These are phyloP conservation scores for Hemiscyllium ocellatum DNA, from an alignment of 2,113 vertebrate species.

Conservation along the genomic window DNA sequence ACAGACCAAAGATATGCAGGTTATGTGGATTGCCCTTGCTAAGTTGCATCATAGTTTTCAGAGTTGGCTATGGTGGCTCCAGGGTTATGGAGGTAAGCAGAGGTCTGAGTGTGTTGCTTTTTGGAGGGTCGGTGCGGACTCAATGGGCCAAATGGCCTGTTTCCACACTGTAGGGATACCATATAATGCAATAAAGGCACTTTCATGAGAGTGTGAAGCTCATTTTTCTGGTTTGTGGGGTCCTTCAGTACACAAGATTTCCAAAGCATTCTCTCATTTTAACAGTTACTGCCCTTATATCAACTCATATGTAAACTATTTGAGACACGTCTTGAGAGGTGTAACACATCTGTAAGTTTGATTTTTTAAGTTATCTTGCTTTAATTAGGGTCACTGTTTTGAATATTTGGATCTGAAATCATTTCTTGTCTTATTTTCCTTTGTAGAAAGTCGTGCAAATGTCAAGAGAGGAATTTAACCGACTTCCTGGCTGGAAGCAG, in stretches of 20 bases:
- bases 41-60: too few relatives aligned
- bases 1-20: too few relatives aligned
- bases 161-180: too few relatives aligned
- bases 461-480: conserved; percentile 55
- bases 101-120: too few relatives aligned
- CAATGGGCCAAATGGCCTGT: too few relatives aligned
- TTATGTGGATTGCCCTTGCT: too few relatives aligned
- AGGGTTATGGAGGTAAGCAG: too few relatives aligned
- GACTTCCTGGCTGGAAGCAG: conserved; percentile 56
- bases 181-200: background rate
- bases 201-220: too few relatives aligned
- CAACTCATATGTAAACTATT: background rate
- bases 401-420: background rate
- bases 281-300: background rate
- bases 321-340: too few relatives aligned
- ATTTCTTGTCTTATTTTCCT: conserved; percentile 39
- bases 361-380: background rate
- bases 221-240: background rate
- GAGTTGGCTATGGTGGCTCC: too few relatives aligned
- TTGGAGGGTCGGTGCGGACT: too few relatives aligned
- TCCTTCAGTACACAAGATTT: background rate
- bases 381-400: background rate
- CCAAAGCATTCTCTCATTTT: background rate
- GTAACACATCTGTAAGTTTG: background rate
- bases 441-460: conserved; percentile 60